Evolutionary conservation across 2,888 invertebrate species (phyloP).

Genomic region (Drosophila paramelanica): DNA sequence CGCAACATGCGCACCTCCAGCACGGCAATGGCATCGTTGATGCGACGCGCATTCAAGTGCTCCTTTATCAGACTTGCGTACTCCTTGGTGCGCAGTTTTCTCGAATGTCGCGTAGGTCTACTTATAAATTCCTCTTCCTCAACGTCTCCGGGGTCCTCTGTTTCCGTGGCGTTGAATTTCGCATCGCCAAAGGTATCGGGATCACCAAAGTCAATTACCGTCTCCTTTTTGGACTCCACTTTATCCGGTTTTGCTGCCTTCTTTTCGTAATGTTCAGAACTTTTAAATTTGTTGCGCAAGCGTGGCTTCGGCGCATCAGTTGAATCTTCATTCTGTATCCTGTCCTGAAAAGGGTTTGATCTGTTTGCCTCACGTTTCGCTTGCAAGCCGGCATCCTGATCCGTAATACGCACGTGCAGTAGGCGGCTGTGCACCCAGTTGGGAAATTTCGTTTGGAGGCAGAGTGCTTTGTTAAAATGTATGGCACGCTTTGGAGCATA

Average conservation of each 20-base stretch:
- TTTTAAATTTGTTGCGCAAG: conserved; percentile 7
- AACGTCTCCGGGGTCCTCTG: conserved; percentile 86
- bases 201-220: conserved; percentile 44
- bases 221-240: conserved; percentile 17
- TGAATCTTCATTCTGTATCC: conserved; percentile 1
- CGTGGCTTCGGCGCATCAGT: neutral
- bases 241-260: neutral
- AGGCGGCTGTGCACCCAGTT: conserved; percentile 22
- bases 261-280: neutral
- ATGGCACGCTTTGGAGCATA: conserved; percentile 1
- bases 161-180: neutral
- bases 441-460: neutral
- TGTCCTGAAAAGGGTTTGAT: conserved; percentile 31
- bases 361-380: conserved; percentile 62
- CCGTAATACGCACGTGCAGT: conserved; percentile 75
- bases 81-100: conserved; percentile 87
- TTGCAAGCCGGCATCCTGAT: conserved; percentile 73
- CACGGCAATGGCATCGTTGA: conserved; percentile 92
- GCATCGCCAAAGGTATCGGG: conserved; percentile 79
- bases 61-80: conserved; percentile 91
- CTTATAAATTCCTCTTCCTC: conserved; percentile 87
- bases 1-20: conserved; percentile 91
- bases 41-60: conserved; percentile 87
- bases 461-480: conserved; percentile 5
- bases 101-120: conserved; percentile 85